Evolutionary conservation across 2,113 vertebrate species (phyloP).

Genomic region (Phaethon lepturus): DNA sequence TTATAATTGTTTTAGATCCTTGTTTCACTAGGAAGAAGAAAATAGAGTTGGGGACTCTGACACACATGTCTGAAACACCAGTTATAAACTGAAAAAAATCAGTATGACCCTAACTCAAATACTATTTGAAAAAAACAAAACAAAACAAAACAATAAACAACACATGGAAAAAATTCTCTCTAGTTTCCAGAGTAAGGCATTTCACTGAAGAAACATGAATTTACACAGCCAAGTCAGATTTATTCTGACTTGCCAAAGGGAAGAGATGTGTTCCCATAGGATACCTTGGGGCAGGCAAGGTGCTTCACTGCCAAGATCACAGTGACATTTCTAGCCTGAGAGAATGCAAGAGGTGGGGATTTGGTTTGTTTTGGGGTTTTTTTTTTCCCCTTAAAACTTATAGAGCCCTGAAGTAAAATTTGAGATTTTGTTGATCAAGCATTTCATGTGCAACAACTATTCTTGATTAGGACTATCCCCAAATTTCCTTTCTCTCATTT

Average conservation of each 20-base stretch:
- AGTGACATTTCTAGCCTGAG: neutral
- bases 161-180: neutral
- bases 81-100: neutral
- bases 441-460: neutral
- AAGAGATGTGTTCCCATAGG: neutral
- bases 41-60: neutral
- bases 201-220: neutral
- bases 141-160: neutral
- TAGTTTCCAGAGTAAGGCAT: neutral
- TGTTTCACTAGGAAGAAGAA: neutral
- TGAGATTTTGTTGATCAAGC: neutral
- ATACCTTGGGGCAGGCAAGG: neutral
- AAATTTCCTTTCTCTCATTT: neutral
- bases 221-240: neutral
- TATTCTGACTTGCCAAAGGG: neutral
- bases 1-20: no score
- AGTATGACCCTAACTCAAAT: neutral
- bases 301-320: neutral
- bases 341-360: neutral
- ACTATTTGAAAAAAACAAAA: neutral
- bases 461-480: neutral
- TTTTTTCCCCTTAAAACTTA: neutral
- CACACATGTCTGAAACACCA: neutral
- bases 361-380: neutral
- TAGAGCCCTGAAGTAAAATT: neutral